Evolutionary conservation across 2,113 vertebrate species (phyloP).

Genomic region (Galemys pyrenaicus): DNA sequence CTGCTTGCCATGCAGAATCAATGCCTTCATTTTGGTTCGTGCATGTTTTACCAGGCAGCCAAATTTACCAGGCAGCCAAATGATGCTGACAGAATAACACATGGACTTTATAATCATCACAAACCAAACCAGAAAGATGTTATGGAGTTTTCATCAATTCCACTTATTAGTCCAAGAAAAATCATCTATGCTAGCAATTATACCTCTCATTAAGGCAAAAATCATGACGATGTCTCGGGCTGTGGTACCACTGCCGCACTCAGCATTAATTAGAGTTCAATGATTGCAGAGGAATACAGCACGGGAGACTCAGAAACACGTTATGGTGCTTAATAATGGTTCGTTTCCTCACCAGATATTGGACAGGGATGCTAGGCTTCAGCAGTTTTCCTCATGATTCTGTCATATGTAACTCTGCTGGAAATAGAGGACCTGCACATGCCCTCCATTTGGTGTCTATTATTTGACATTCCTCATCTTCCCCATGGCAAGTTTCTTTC

Average conservation of each 20-base stretch:
- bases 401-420: conserved; percentile 24
- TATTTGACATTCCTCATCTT: background rate
- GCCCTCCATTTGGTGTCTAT: background rate
- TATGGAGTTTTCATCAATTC: conserved; percentile 25
- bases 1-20: background rate
- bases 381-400: conserved; percentile 6
- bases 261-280: conserved; percentile 38
- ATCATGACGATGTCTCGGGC: background rate
- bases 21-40: background rate
- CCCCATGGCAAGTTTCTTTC: background rate
- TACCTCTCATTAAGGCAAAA: background rate
- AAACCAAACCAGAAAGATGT: background rate
- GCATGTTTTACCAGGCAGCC: background rate
- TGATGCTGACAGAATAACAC: background rate
- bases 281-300: background rate
- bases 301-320: conserved; percentile 25
- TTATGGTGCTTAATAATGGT: conserved; percentile 34
- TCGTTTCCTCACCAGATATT: conserved; percentile 46
- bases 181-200: background rate
- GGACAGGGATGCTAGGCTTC: background rate
- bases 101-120: background rate
- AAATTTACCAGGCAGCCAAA: background rate
- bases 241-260: background rate
- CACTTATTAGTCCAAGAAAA: conserved; percentile 25
- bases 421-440: conserved; percentile 12